These are phyloP conservation scores for Thereva nobilitata DNA, from an alignment of 2,888 invertebrate genomes.

Conservation along the genomic window DNA sequence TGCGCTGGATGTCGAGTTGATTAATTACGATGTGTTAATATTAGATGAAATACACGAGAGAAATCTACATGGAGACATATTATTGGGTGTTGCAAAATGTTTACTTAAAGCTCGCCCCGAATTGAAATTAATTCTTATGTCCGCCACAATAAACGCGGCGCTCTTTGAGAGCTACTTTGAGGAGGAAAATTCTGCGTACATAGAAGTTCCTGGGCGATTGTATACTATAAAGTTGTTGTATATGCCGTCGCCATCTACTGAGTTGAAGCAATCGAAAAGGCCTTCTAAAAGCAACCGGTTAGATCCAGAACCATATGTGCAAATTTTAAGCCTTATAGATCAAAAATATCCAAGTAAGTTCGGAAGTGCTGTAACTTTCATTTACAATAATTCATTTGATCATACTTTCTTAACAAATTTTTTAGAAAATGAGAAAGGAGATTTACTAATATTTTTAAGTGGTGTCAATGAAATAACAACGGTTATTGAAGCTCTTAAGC, in stretches of 20 bases:
- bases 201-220: conserved; percentile 93
- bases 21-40: conserved; percentile 88
- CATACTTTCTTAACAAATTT: conserved; percentile 36
- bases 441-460: conserved; percentile 92
- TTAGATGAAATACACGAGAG: conserved; percentile 97
- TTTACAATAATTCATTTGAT: conserved; percentile 23
- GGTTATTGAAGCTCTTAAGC: conserved; percentile 81
- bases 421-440: conserved; percentile 81
- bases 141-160: conserved; percentile 96
- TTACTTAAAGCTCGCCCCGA: conserved; percentile 77
- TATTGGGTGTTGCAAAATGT: conserved; percentile 93
- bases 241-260: conserved; percentile 65
- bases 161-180: conserved; percentile 90
- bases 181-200: conserved; percentile 76
- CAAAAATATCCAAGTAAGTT: conserved; percentile 72
- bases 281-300: conserved; percentile 68
- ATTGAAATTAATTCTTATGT: conserved; percentile 94
- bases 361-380: background rate
- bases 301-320: conserved; percentile 92
- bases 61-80: conserved; percentile 91
- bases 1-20: conserved; percentile 76
- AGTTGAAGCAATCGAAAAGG: conserved; percentile 61
- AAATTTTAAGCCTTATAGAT: conserved; percentile 90
- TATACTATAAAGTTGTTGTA: conserved; percentile 92
- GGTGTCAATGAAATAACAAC: conserved; percentile 91